Conservation (phyloP, 2,888 invertebrate species). For the Hesperia comma region DNA sequence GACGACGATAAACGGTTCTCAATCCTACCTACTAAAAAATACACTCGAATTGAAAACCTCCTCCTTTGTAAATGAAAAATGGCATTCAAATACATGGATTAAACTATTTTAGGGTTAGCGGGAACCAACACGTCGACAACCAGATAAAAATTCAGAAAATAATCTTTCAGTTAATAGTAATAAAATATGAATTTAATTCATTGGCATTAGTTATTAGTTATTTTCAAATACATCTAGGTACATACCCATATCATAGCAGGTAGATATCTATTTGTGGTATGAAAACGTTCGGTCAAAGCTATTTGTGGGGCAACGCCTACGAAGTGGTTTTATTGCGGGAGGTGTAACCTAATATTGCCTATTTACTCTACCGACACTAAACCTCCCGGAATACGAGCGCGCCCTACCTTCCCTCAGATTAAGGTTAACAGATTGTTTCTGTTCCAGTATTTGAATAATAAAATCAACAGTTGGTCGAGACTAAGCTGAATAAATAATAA, state of each 20-base stretch:
- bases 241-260: neutral
- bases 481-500: neutral
- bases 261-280: neutral
- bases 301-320: constrained; percentile 22
- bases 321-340: constrained; percentile 12
- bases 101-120: no score
- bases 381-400: constrained; percentile 11
- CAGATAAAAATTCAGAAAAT: no score
- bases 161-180: no score
- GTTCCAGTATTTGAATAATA: constrained; percentile 7
- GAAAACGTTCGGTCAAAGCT: neutral
- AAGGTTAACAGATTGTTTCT: constrained; percentile 31
- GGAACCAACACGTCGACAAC: no score
- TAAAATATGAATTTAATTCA: no score
- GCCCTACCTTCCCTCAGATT: constrained; percentile 22
- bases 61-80: no score
- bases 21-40: no score
- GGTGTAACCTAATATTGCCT: constrained; percentile 31
- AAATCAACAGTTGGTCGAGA: constrained; percentile 18
- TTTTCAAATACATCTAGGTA: no score
- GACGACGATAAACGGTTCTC: no score
- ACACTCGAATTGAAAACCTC: no score
- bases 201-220: no score
- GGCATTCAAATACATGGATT: no score
- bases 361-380: constrained; percentile 28